Evolutionary conservation across 2,888 invertebrate species (phyloP), one percentile per base, ranked within the genome.

Genomic region (Andrena dorsata): DNA sequence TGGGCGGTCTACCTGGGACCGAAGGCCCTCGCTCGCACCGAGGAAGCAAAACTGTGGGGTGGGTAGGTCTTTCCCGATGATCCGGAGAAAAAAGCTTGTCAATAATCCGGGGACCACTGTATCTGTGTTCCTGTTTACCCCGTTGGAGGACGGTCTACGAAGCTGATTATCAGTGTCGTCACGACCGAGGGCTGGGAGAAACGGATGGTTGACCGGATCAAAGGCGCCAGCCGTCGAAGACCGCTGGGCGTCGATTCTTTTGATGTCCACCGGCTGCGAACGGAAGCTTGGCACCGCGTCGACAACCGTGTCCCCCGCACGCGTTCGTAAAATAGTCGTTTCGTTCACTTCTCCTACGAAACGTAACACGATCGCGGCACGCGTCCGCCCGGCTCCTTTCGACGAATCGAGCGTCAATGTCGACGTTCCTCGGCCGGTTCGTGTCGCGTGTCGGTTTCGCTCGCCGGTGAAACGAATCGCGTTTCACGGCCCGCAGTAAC

Each of bases 181-280:
- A 63, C 79, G 72, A 58, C 16, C 28, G 13, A 60, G 53, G 61
- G 69, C 35, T 60, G 28, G 49, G 1, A 30, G 23, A n/a, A 49
- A 35, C 68, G 58, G 41, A 13, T 20, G 20, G 56, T 26, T 13
- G 61, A 26, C 49, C 53, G 70, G 53, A 63, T 78, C 78, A 78
- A 78, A 81, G 80, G 68, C 35, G 61, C 61, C 80, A 58, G 60
- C 35, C 74, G 80, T 49, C 49, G 71, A 51, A 61, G 61, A 53
- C 75, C 16, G 61, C 2, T 64, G 79, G 60, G 66, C 30, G 10
- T 61, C 51, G 58, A 47, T 53, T 63, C 78, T 13, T 82, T 83
- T 83, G 77, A 83, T 63, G 70, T 83, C 30, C 49, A 13, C 61
- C 77, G 77, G 66, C 70, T 47, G 60, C 82, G 49, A 77, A 65